These are phyloP conservation scores for Euphydryas editha DNA, from an alignment of 2,888 invertebrate species.

Conservation along the genomic window DNA sequence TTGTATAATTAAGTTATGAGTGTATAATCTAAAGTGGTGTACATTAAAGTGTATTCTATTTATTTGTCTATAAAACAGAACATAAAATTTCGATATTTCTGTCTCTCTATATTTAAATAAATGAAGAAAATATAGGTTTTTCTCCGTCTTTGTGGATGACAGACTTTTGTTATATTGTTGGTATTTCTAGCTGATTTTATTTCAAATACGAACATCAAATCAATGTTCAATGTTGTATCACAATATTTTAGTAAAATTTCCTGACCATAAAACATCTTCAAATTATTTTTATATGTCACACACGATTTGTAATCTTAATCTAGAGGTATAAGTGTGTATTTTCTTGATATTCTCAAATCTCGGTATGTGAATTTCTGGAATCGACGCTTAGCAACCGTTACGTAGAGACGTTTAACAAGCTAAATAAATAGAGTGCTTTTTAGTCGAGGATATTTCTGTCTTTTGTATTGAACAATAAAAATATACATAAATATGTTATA, in stretches of 20 bases:
- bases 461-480: neutral
- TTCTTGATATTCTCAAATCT: conserved; percentile 7
- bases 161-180: no score
- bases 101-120: no score
- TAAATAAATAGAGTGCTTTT: conserved; percentile 29
- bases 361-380: conserved; percentile 29
- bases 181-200: neutral
- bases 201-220: neutral
- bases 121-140: no score
- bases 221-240: conserved; percentile 7
- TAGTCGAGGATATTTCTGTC: conserved; percentile 19
- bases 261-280: conserved; percentile 4
- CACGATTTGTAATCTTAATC: conserved; percentile 9
- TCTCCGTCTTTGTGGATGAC: no score
- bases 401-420: conserved; percentile 49
- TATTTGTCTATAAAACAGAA: no score
- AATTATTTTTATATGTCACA: conserved; percentile 24
- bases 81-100: no score
- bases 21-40: no score
- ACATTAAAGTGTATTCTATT: no score
- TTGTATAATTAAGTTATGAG: no score
- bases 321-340: conserved; percentile 10
- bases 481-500: neutral
- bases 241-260: conserved; percentile 13
- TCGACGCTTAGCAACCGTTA: conserved; percentile 50